Evolutionary conservation across 2,113 vertebrate genomes (phyloP).

Genomic region (Aphelocoma coerulescens): DNA sequence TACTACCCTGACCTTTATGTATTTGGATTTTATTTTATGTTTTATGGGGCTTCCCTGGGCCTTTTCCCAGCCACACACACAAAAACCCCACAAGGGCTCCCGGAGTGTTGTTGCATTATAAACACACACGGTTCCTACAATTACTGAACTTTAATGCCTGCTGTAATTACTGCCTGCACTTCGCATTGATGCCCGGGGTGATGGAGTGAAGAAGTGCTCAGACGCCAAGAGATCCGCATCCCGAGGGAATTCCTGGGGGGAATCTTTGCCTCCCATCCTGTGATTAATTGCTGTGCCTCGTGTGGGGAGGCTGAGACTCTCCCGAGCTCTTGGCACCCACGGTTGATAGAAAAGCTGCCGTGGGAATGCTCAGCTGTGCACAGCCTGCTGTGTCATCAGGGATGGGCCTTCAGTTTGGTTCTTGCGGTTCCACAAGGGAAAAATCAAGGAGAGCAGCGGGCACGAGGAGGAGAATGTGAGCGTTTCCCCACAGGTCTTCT

Average conservation of each 20-base stretch:
- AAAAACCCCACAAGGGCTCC: background rate
- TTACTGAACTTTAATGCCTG: constrained; percentile 45
- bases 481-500: background rate
- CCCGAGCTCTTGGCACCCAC: background rate
- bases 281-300: background rate
- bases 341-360: background rate
- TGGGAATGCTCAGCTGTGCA: rapidly evolving
- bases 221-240: background rate
- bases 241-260: background rate
- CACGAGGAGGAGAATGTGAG: rapidly evolving
- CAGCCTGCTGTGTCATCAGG: background rate
- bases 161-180: constrained; percentile 50
- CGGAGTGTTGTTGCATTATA: background rate
- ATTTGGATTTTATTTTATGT: constrained; percentile 6
- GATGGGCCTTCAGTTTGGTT: background rate
- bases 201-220: background rate
- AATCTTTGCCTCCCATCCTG: background rate
- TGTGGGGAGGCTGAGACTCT: background rate
- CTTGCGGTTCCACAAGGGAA: background rate
- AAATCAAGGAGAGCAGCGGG: background rate
- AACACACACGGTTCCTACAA: background rate
- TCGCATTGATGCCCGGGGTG: constrained; percentile 14
- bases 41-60: constrained; percentile 13
- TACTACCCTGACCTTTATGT: constrained; percentile 51
- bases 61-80: background rate